Evolutionary conservation across 2,888 invertebrate genomes (phyloP), one percentile per base, ranked within the genome.

Genomic region (Bellardia pandia): DNA sequence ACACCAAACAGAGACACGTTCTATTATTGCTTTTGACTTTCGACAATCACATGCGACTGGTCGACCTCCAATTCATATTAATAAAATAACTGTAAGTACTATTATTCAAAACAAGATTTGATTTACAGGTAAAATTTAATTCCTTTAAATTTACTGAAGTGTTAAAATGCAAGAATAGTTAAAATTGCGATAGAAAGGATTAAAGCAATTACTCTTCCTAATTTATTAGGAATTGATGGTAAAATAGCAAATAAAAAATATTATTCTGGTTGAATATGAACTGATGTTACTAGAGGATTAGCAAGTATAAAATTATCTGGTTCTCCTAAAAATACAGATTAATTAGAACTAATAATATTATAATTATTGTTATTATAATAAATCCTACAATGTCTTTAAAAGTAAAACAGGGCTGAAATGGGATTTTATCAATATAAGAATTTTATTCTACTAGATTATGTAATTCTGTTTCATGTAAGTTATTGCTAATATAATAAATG

Each of bases 181-280:
- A 96, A 94, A 94, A 96, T 95, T 90, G 95, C 91, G 94, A 97
- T 96, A 86, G 96, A 96, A 92, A 95, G 90, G 0, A 91, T 85
- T 89, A 92, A 60, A 0, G 91, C 91, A 89, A 91, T 90, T 77
- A 97, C 96, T 88, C 96, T 96, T 76, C 96, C 96, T 94, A 96
- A 91, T 95, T 97, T 97, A 94, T 96, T 97, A 7, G 97, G 96
- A 83, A 97, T 96, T 56, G 96, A 96, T 40, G 97, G 97, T 91
- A 97, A 90, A 94, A 97, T 97, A 23, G 96, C 96, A 94, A 97
- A 97, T 94, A 97, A 93, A 91, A 97, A 97, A 93, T 97, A 97
- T 95, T 96, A 97, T 95, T 97, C 97, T 66, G 96, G 97, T 95
- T 97, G 96, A 94, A 97, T 97, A 91, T 97, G 97, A 8, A 95